Conservation (phyloP, 2,888 invertebrate genomes). For the Litoditis marina region DNA sequence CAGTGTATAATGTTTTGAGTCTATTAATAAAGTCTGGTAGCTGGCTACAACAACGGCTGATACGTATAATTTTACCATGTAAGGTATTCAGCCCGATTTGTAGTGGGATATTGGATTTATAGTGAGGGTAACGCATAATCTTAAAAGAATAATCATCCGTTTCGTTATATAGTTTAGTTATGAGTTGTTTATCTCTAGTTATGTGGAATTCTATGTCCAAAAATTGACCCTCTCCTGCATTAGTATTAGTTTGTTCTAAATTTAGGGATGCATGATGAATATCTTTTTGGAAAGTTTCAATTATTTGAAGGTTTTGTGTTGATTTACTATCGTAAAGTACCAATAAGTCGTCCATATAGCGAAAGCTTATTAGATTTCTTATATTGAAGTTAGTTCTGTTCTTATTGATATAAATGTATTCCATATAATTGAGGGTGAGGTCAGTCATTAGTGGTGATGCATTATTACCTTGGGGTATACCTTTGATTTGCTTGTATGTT, state of each 20-base stretch:
- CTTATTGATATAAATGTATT: background rate
- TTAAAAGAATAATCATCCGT: background rate
- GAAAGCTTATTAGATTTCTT: background rate
- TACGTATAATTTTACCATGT: background rate
- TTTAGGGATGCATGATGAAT: background rate
- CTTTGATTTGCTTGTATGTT: background rate
- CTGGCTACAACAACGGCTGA: background rate
- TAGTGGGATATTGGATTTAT: background rate
- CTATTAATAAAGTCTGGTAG: background rate
- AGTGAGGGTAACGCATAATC: background rate
- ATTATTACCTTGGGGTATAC: conserved; percentile 2
- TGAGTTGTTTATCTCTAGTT: background rate
- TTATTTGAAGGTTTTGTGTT: background rate
- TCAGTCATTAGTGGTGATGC: background rate
- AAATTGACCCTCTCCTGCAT: background rate
- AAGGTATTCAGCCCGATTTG: background rate
- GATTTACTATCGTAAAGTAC: too few species aligned
- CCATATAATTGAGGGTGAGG: background rate
- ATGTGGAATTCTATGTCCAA: background rate
- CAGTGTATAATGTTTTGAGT: too few species aligned
- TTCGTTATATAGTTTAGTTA: background rate
- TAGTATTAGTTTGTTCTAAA: background rate
- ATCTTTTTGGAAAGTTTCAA: too few species aligned
- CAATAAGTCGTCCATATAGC: background rate
- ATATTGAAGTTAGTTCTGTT: background rate